Evolutionary conservation across 2,797 vertebrate species (phyloP).

Genomic region (Pitangus sulphuratus): DNA sequence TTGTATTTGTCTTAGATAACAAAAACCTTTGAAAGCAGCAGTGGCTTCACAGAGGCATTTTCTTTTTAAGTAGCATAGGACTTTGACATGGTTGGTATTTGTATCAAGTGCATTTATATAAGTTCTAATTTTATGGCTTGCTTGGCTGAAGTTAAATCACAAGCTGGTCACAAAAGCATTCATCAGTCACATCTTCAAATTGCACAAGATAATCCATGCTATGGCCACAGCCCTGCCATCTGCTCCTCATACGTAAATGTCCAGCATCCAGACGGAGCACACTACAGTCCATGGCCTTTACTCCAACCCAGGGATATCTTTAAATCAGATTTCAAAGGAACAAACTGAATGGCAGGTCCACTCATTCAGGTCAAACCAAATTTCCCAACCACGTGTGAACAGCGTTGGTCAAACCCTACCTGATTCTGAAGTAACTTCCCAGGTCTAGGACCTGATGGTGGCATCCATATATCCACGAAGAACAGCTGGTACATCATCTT

Average conservation of each 20-base stretch:
- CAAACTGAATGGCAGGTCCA: neutral
- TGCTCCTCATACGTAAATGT: neutral
- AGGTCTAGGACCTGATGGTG: neutral
- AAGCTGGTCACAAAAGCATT: neutral
- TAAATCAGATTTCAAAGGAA: neutral
- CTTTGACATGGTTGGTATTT: neutral
- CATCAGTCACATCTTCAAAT: neutral
- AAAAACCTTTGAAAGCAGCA: neutral
- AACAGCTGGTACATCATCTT: neutral
- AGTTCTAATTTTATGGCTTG: neutral
- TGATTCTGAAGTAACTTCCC: neutral
- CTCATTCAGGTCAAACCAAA: neutral
- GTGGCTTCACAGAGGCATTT: neutral
- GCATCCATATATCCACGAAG: neutral
- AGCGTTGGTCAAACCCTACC: neutral
- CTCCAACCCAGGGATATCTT: neutral
- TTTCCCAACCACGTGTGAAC: neutral
- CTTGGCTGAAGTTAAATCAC: neutral
- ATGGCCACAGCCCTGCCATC: neutral
- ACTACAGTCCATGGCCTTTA: neutral
- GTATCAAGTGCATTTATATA: neutral
- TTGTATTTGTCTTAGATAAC: conserved; percentile 29
- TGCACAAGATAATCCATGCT: neutral
- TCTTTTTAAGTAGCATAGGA: neutral
- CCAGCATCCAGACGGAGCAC: neutral